phyloP scores from a whole-genome alignment of 1,140 invertebrate genomes.

The Protaetia brevitarsis region DNA sequence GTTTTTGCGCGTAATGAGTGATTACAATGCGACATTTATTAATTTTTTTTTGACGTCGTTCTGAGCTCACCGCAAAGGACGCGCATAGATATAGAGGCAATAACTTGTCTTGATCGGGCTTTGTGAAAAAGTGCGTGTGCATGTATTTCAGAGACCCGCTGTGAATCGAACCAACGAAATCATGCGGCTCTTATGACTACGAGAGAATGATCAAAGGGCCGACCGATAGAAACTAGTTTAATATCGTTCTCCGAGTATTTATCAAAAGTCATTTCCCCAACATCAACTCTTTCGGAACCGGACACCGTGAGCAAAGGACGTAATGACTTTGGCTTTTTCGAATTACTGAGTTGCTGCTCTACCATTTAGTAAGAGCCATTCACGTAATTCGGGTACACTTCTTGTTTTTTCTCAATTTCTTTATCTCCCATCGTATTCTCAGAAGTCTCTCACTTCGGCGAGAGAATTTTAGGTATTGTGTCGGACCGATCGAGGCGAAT shows the following conservation, averaged over 20 bases:
- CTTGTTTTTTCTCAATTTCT: background rate
- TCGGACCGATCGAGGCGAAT: background rate
- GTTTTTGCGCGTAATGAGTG: slow-evolving; percentile 28
- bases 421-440: slow-evolving; percentile 14
- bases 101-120: slow-evolving; percentile 32
- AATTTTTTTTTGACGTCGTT: slow-evolving; percentile 27
- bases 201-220: slow-evolving; percentile 34
- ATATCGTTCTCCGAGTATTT: slow-evolving; percentile 1
- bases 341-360: slow-evolving; percentile 12
- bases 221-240: slow-evolving; percentile 33
- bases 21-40: slow-evolving; percentile 31
- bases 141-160: slow-evolving; percentile 29
- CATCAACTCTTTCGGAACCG: slow-evolving; percentile 1
- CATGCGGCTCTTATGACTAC: slow-evolving; percentile 32
- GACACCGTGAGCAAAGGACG: background rate
- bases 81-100: slow-evolving; percentile 28
- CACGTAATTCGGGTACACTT: slow-evolving; percentile 2
- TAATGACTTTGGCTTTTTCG: slow-evolving; percentile 1
- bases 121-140: slow-evolving; percentile 33
- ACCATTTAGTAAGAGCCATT: slow-evolving; percentile 4
- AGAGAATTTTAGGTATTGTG: background rate
- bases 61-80: slow-evolving; percentile 14
- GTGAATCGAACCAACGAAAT: slow-evolving; percentile 36
- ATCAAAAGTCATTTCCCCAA: slow-evolving; percentile 11
- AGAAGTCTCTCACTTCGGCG: slow-evolving; percentile 12